Conservation (phyloP, 2,888 invertebrate species). For the Drosophila picticornis region DNA sequence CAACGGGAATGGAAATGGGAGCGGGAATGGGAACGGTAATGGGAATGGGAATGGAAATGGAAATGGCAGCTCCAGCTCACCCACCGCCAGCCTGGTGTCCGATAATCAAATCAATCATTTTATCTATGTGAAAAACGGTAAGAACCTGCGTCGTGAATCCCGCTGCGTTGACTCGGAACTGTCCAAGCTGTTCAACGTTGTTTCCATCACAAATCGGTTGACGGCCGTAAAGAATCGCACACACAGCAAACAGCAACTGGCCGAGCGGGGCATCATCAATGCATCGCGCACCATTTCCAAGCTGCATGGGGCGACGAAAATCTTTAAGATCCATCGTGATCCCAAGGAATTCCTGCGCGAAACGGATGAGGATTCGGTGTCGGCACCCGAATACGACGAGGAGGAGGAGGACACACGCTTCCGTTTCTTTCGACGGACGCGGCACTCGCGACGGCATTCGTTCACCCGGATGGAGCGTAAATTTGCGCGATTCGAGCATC, state of each 20-base stretch:
- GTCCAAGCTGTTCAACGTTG: slow-evolving; percentile 81
- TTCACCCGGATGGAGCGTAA: slow-evolving; percentile 68
- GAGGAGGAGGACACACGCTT: slow-evolving; percentile 80
- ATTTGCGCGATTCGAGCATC: slow-evolving; percentile 78
- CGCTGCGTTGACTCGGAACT: slow-evolving; percentile 82
- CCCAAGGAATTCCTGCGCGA: slow-evolving; percentile 82
- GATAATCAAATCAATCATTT: slow-evolving; percentile 75
- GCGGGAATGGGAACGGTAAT: slow-evolving; percentile 48
- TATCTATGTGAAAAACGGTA: slow-evolving; percentile 74
- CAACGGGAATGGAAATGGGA: slow-evolving; percentile 47
- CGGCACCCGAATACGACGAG: slow-evolving; percentile 82
- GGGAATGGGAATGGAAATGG: slow-evolving; percentile 40
- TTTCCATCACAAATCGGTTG: slow-evolving; percentile 78
- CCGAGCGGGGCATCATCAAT: slow-evolving; percentile 77
- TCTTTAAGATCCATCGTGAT: slow-evolving; percentile 82
- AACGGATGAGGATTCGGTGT: slow-evolving; percentile 82
- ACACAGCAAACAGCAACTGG: slow-evolving; percentile 52
- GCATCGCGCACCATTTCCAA: slow-evolving; percentile 81
- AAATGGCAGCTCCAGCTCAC: slow-evolving; percentile 57
- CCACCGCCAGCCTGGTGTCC: slow-evolving; percentile 59
- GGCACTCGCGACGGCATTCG: slow-evolving; percentile 53
- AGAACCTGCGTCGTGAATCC: slow-evolving; percentile 76
- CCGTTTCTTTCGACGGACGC: slow-evolving; percentile 74
- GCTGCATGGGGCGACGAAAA: slow-evolving; percentile 71
- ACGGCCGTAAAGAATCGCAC: slow-evolving; percentile 58